Conservation (phyloP, 2,113 vertebrate genomes). For the Crotalus helleri region DNA sequence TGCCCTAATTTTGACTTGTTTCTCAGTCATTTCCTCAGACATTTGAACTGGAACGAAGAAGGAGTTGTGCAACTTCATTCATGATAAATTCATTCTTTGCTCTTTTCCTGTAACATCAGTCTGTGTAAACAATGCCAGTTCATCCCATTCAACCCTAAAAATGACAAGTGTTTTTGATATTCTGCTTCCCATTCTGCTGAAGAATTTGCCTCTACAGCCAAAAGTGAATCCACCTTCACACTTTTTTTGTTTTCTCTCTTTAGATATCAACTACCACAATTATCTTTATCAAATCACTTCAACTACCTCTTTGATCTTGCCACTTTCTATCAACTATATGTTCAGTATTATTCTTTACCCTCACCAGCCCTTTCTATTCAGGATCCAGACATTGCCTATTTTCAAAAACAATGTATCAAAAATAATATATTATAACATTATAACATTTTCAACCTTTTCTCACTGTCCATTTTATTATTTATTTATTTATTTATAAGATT, state of each 20-base stretch:
- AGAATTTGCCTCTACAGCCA: background rate
- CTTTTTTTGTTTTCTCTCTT: background rate
- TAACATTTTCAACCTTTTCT: background rate
- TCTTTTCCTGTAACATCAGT: background rate
- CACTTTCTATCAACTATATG: background rate
- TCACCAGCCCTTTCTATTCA: background rate
- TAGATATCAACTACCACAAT: background rate
- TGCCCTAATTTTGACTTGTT: background rate
- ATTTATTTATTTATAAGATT: background rate
- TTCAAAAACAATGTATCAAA: background rate
- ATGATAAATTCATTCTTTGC: background rate
- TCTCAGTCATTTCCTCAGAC: background rate
- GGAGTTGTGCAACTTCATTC: background rate
- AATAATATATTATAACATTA: background rate
- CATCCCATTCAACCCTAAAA: background rate
- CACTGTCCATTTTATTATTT: background rate
- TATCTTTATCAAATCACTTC: background rate
- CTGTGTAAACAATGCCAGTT: background rate
- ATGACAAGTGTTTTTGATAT: background rate
- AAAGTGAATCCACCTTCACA: background rate
- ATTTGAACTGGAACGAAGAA: background rate
- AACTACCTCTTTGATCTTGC: background rate
- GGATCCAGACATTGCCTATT: background rate
- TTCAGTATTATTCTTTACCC: background rate
- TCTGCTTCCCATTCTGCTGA: background rate